These are phyloP conservation scores for Eurytoma californica DNA, from an alignment of 2,888 invertebrate species.

Conservation along the genomic window DNA sequence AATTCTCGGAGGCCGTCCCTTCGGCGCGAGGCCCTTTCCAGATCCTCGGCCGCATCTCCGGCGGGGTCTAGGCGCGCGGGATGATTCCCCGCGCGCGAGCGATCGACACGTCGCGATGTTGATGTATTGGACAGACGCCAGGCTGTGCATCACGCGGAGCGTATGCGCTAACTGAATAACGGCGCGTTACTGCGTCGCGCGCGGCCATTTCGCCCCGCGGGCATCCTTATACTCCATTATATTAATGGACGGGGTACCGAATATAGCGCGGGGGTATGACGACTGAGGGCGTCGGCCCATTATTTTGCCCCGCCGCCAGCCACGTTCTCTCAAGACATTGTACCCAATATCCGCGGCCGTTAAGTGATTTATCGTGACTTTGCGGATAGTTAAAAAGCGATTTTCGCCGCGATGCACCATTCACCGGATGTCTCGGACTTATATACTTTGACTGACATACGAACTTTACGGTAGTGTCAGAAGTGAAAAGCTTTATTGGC, in stretches of 20 bases:
- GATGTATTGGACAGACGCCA: background rate
- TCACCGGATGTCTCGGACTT: too few relatives aligned
- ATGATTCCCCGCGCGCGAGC: background rate
- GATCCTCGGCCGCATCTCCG: background rate
- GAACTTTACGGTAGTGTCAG: too few relatives aligned
- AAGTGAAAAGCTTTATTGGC: too few relatives aligned
- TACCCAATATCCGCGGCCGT: background rate
- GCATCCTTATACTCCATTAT: conserved; percentile 31
- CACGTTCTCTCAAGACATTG: conserved; percentile 6
- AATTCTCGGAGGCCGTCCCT: background rate
- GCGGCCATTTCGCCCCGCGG: conserved; percentile 14
- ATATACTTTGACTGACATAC: too few relatives aligned
- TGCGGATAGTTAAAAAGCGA: too few relatives aligned
- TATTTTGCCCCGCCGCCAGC: background rate
- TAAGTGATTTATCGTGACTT: background rate
- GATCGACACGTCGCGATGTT: conserved; percentile 8
- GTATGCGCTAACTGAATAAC: conserved; percentile 17
- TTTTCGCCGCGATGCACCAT: too few relatives aligned
- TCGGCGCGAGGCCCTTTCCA: too few relatives aligned
- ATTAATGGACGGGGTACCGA: conserved; percentile 13
- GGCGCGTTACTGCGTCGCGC: background rate
- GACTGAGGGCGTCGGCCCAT: conserved; percentile 7
- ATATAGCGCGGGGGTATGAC: background rate
- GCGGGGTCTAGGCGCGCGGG: background rate
- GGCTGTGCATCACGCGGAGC: conserved; percentile 2